Evolutionary conservation across 2,113 vertebrate species (phyloP), one percentile per base, ranked within the genome.

Genomic region (Corythoichthys intestinalis): DNA sequence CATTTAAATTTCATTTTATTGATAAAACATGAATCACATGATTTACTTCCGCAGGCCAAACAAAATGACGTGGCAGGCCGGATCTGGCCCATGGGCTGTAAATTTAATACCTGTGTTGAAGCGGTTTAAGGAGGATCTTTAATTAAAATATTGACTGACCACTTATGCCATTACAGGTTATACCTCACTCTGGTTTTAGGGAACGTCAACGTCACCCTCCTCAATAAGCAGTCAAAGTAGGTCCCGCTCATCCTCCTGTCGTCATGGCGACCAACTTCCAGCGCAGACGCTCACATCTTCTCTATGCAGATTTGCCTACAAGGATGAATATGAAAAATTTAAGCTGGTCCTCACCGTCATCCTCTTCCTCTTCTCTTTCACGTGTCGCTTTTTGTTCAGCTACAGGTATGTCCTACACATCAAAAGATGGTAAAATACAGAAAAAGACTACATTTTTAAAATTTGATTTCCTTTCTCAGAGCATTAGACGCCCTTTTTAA

Each of bases 271-370:
- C 2, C 2, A 2, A 7, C 44, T 57, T 7, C 17, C 1, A 35
- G 4, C 11, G 6, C 34, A 2, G 1, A 1, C 4, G 13, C 53
- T 28, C 1, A 3, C 53, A 0, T 38, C 61, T 0, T 35, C 1
- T 41, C 59, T 66, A 0, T 52, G 53, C 85, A 98, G 97, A 87
- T 99, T 98, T 54, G 96, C 97, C 0, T 99, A 98, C 82, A 98
- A 98, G 86, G 96, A 97, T 0, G 97, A 98, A 80, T 99, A 98
- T 0, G 97, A 99, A 91, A 98, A 98, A 78, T 98, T 99, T 78
- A 98, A 98, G 75, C 93, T 98, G 80, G 91, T 94, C 88, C 92
- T 98, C 90, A 98, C 95, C 15, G 95, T 98, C 85, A 93, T 98
- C 82, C 91, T 98, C n/a, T 92, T 98, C 53, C 73, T 98, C 1